Percentiles rank a stretch among this genome's conserved stretches.
Conservation (phyloP, 1,140 invertebrate genomes). For the Steinernema khuongi region DNA sequence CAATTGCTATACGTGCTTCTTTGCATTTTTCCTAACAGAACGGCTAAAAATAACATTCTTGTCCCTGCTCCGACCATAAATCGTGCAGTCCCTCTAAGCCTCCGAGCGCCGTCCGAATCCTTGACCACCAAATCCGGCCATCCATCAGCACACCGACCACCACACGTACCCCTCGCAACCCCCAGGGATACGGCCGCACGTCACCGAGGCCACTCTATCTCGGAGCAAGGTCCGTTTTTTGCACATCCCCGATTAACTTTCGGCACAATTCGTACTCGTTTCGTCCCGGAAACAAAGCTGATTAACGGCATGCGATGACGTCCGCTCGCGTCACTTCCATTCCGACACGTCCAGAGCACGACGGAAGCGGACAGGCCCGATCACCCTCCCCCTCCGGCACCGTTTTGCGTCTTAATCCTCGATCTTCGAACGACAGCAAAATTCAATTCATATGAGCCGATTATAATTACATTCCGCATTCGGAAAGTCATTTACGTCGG, state of each 20-base stretch:
- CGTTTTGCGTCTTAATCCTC: neutral
- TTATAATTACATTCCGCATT: neutral
- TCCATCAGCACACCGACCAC: no score
- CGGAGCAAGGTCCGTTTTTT: neutral
- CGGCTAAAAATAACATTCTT: no score
- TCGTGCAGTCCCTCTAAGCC: no score
- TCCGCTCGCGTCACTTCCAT: neutral
- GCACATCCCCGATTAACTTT: neutral
- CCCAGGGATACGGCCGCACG: no score
- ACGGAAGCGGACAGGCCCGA: neutral
- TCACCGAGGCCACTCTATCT: neutral
- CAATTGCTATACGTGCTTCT: no score
- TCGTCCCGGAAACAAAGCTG: slow-evolving; percentile 3
- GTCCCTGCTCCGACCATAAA: no score
- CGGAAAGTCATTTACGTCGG: neutral
- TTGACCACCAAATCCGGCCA: no score
- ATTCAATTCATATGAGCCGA: neutral
- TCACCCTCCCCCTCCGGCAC: neutral
- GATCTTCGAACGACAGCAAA: neutral
- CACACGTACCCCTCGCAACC: no score
- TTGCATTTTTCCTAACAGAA: no score
- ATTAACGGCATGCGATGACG: neutral
- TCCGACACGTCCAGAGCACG: no score
- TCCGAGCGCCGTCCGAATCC: no score
- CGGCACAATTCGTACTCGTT: slow-evolving; percentile 13